Base-by-base conservation (phyloP, 2,113 vertebrate species). In the Setophaga kirtlandii region DNA sequence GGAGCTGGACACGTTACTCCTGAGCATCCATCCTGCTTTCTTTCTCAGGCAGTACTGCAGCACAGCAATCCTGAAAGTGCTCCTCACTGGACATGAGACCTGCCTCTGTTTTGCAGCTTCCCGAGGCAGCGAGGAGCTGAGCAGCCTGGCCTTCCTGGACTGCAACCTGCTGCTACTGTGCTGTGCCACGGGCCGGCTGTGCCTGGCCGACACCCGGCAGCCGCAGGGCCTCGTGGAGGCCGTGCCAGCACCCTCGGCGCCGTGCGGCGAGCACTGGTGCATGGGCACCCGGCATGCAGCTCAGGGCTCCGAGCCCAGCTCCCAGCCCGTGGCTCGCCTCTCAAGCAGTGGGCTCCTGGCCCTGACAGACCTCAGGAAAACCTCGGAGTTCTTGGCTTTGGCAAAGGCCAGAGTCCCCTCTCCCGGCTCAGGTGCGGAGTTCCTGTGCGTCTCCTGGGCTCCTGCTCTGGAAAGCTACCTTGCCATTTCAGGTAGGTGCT, bases 401-500 rank as follows among this genome's bases (percentile, higher is more conserved):
- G 98, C 93, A 12, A 98, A 56, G 94, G 98, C 98, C 82, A 55
- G 42, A 24, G 94, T 90, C 19, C 97, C 92, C 65, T 81, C 49
- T 50, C 83, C 73, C 3, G n/a, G 52, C 39, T 49, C 95, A 3
- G 24, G n/a, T 11, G 78, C 52, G 2, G 96, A 98, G 8, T 96
- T 98, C 67, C 95, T 99, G 87, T 95, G 35, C 0, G 81, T 98
- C 93, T 98, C 97, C 4, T 99, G 98, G 99, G 98, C 99, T 50
- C 99, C 99, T 1, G 89, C 85, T 68, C 96, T 99, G 77, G 92
- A 97, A 27, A 91, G 92, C 60, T 98, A 95, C 76, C 49, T 99
- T 23, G 97, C 98, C 1, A 49, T 99, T 49, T 99, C 99, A 96
- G 99, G 99, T 99, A 82, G 20, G 94, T 71, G 47, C 28, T 69